Conservation (phyloP, 2,888 invertebrate species). For the Alcis repandata region DNA sequence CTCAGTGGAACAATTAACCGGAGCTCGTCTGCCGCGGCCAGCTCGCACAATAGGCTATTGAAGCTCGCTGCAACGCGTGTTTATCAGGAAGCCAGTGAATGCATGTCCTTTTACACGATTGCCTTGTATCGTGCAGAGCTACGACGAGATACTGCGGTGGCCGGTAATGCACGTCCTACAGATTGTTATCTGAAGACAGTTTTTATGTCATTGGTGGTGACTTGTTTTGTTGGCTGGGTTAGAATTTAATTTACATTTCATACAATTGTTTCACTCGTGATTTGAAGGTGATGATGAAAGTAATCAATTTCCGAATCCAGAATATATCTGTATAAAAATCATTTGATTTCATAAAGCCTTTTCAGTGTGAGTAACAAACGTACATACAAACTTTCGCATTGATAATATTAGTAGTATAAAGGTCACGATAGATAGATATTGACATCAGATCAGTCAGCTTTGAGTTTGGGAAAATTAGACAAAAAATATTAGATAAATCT, state of each 20-base stretch:
- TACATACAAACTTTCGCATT: no score
- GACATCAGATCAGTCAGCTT: no score
- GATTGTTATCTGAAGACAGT: conserved; percentile 13
- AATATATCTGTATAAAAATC: no score
- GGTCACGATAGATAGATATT: no score
- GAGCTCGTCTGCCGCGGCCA: conserved; percentile 38
- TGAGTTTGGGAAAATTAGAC: no score
- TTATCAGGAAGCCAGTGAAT: conserved; percentile 59
- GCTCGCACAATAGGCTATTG: conserved; percentile 54
- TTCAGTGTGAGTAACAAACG: no score
- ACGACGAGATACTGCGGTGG: conserved; percentile 22
- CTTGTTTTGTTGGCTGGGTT: background rate
- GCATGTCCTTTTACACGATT: conserved; percentile 58
- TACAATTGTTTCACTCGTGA: no score
- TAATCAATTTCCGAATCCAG: background rate
- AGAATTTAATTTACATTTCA: background rate
- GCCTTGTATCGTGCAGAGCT: conserved; percentile 40
- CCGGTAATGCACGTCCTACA: conserved; percentile 28
- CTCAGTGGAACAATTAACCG: background rate
- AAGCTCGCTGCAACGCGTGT: conserved; percentile 47
- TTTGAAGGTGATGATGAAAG: background rate
- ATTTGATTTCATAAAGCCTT: no score
- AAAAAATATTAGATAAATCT: no score
- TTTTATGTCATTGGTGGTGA: background rate
- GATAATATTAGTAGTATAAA: no score